Percentiles rank a stretch among this genome's conserved stretches.
phyloP scores from a whole-genome alignment of 2,797 vertebrate genomes.

The Rhabdomys pumilio region DNA sequence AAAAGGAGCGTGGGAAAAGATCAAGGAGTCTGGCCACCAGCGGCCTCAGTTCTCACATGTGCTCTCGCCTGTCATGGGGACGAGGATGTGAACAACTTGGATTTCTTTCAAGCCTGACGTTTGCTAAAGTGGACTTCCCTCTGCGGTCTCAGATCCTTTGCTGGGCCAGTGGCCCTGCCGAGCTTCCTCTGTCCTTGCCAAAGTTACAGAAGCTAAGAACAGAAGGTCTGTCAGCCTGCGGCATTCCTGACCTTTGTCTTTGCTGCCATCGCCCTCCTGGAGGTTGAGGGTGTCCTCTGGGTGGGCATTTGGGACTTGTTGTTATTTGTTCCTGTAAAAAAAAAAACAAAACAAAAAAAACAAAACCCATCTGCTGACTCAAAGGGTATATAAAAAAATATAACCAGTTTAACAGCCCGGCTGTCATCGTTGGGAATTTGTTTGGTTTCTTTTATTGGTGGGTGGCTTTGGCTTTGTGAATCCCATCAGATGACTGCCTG shows the following conservation, averaged over 20 bases:
- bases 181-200: neutral
- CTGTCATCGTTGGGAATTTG: neutral
- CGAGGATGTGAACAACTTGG: neutral
- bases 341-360: too few species aligned
- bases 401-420: too few species aligned
- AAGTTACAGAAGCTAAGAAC: neutral
- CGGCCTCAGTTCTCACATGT: fast-evolving
- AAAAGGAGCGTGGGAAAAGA: neutral
- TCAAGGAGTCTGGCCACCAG: neutral
- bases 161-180: neutral
- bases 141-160: fast-evolving
- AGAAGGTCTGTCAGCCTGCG: neutral
- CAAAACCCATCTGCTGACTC: too few species aligned
- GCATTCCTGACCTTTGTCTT: neutral
- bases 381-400: neutral
- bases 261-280: neutral
- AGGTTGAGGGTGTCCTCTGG: neutral
- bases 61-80: neutral
- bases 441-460: neutral
- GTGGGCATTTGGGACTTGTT: neutral
- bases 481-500: neutral
- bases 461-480: neutral
- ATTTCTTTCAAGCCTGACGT: neutral
- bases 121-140: fast-evolving
- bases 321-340: neutral